Conservation (phyloP, 2,797 vertebrate genomes). For the Melanogrammus aeglefinus region DNA sequence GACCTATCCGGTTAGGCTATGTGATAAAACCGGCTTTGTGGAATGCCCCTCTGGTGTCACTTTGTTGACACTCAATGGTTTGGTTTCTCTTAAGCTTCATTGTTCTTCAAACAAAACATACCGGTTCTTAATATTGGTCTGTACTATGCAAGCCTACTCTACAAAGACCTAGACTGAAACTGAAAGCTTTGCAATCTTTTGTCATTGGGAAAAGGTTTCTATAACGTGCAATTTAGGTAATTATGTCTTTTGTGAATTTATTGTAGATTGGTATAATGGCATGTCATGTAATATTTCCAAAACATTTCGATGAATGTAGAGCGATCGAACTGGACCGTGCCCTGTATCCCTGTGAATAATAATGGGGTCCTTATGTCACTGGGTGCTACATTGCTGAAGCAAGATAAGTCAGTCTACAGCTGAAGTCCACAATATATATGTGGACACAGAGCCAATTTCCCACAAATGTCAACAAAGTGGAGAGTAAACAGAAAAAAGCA, state of each 20-base stretch:
- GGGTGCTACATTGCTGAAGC: too few species aligned
- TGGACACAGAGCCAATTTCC: not conserved
- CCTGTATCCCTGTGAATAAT: not conserved
- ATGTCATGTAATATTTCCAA: too few species aligned
- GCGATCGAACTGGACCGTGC: too few species aligned
- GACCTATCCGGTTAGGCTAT: too few species aligned
- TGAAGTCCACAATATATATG: too few species aligned
- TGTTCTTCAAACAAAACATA: not conserved
- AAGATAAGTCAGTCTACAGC: too few species aligned
- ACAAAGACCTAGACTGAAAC: not conserved
- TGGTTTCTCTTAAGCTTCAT: not conserved
- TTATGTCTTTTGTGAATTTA: not conserved
- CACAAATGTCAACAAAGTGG: not conserved
- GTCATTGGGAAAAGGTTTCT: not conserved
- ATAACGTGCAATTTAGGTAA: not conserved
- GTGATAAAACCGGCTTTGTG: not conserved
- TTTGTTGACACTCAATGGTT: not conserved
- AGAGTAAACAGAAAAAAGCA: not conserved
- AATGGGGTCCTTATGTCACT: too few species aligned
- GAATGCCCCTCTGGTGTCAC: not conserved
- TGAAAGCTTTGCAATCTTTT: not conserved
- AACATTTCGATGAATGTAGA: not conserved
- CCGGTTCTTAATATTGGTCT: not conserved
- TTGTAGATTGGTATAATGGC: too few species aligned
- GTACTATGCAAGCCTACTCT: not conserved